These are phyloP conservation scores for Macaria notata DNA, from an alignment of 2,888 invertebrate species.

Conservation along the genomic window DNA sequence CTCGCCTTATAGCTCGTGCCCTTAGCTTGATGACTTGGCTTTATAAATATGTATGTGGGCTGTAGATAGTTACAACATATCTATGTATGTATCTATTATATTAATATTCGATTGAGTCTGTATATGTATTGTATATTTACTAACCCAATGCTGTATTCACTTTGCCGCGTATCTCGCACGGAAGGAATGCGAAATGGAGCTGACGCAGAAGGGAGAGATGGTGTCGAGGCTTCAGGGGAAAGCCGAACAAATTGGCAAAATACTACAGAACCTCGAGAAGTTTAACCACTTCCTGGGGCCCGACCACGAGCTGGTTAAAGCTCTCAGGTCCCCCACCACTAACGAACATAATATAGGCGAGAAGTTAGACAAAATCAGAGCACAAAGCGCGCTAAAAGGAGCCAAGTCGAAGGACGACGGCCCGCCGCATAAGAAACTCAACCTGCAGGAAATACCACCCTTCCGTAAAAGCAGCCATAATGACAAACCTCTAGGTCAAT, in stretches of 20 bases:
- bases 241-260: conserved; percentile 97
- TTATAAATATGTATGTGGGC: conserved; percentile 12
- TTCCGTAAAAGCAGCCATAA: conserved; percentile 63
- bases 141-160: conserved; percentile 75
- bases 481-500: conserved; percentile 50
- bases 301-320: conserved; percentile 80
- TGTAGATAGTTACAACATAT: conserved; percentile 1
- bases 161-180: conserved; percentile 69
- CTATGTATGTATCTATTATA: no score
- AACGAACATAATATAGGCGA: conserved; percentile 64
- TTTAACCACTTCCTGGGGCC: conserved; percentile 88
- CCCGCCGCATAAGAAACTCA: conserved; percentile 79
- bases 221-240: conserved; percentile 97
- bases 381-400: conserved; percentile 71
- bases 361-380: conserved; percentile 66
- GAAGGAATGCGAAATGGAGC: conserved; percentile 96
- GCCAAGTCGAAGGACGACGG: conserved; percentile 78
- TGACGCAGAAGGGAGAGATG: conserved; percentile 98
- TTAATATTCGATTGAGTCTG: no score
- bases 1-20: conserved; percentile 17
- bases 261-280: conserved; percentile 94
- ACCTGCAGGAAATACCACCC: conserved; percentile 80
- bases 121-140: conserved; percentile 43
- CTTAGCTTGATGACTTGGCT: conserved; percentile 20
- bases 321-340: conserved; percentile 73